A percentile compares a stretch with the other conserved stretches of the same genome.
These are phyloP conservation scores for Cottus gobio DNA, from an alignment of 2,113 vertebrate genomes.

Conservation along the genomic window DNA sequence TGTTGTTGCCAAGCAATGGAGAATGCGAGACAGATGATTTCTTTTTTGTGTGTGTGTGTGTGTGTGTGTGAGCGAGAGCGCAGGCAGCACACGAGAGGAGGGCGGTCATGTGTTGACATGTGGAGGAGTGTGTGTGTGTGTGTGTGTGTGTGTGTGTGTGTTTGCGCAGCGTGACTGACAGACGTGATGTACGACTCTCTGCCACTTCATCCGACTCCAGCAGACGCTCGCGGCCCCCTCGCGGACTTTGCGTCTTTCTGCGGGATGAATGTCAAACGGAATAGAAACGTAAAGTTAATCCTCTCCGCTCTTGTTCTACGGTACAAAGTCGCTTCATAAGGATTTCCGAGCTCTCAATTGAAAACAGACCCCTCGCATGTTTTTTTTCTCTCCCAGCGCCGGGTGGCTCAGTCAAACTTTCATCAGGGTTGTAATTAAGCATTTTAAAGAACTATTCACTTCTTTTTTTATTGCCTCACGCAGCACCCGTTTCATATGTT, in stretches of 20 bases:
- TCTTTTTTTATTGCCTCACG: constrained; percentile 7
- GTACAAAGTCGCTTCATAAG: constrained; percentile 58
- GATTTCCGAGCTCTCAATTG: constrained; percentile 53
- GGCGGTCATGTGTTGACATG: constrained; percentile 7
- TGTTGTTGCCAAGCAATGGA: constrained; percentile 22
- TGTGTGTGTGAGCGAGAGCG: background rate
- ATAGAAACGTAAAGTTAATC: constrained; percentile 75
- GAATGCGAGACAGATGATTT: constrained; percentile 5
- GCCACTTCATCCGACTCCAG: constrained; percentile 55
- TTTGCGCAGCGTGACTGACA: constrained; percentile 25
- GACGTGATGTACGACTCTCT: constrained; percentile 49
- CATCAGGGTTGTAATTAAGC: constrained; percentile 12
- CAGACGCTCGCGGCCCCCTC: constrained; percentile 37
- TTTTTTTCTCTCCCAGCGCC: constrained; percentile 8
- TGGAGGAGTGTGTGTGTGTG: background rate
- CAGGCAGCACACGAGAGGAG: background rate
- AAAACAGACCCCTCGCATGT: constrained; percentile 34
- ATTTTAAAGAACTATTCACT: background rate
- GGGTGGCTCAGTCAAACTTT: constrained; percentile 43
- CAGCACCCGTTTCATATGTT: background rate
- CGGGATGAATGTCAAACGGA: constrained; percentile 78
- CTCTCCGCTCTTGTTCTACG: constrained; percentile 64
- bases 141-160: background rate
- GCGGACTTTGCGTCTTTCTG: constrained; percentile 35
- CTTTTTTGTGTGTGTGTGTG: background rate